Conservation (phyloP, 2,113 vertebrate species). For the Bolborhynchus lineola region DNA sequence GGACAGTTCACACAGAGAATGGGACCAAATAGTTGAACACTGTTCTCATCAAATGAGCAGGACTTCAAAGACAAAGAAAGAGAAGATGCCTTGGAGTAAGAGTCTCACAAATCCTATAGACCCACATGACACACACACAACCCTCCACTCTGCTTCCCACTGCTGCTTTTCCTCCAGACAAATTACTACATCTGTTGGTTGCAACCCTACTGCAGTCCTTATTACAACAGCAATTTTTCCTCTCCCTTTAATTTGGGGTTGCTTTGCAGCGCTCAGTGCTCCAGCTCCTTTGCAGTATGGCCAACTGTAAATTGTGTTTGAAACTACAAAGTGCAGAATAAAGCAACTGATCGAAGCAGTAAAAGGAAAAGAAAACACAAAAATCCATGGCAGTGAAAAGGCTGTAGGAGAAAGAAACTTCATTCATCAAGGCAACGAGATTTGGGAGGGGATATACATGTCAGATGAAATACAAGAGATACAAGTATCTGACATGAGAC, state of each 20-base stretch:
- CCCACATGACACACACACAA: background rate
- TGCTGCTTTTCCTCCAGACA: background rate
- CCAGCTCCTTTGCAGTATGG: background rate
- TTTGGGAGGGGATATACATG: background rate
- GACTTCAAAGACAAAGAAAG: background rate
- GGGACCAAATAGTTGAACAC: background rate
- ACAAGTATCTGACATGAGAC: background rate
- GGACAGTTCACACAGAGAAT: background rate
- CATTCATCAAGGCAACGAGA: constrained; percentile 4
- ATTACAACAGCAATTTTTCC: constrained; percentile 12
- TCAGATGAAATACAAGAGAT: background rate
- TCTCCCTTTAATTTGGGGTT: constrained; percentile 47
- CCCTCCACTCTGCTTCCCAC: background rate
- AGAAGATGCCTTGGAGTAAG: background rate
- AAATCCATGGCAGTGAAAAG: background rate
- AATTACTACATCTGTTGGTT: background rate
- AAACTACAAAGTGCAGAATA: constrained; percentile 18
- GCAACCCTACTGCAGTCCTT: background rate
- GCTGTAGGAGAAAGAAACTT: background rate
- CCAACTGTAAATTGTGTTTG: constrained; percentile 18
- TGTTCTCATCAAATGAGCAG: background rate
- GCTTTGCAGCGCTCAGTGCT: background rate
- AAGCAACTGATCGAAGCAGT: constrained; percentile 32
- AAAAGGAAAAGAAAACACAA: background rate
- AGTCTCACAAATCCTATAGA: background rate